phyloP scores from a whole-genome alignment of 1,140 invertebrate genomes.

The Cotesia glomerata region DNA sequence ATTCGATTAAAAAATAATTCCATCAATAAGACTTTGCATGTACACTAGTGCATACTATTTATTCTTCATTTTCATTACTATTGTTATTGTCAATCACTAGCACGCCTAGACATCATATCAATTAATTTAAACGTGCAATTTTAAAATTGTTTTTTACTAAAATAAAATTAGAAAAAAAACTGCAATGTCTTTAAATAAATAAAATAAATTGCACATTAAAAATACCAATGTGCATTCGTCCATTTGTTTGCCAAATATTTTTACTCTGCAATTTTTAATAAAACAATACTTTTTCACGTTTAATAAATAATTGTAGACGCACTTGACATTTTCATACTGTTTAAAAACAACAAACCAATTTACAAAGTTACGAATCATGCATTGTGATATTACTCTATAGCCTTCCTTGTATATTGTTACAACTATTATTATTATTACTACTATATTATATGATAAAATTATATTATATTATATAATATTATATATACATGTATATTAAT shows the following conservation, averaged over 20 bases:
- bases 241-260: not conserved
- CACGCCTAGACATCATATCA: conserved; percentile 55
- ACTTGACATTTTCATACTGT: not conserved
- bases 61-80: conserved; percentile 42
- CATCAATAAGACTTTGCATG: conserved; percentile 52
- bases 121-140: conserved; percentile 35
- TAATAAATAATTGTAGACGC: no score
- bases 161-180: no score
- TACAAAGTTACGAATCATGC: conserved; percentile 62
- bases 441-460: no score
- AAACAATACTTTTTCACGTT: not conserved
- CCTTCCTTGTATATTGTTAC: conserved; percentile 60
- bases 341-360: conserved; percentile 45
- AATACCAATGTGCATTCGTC: not conserved
- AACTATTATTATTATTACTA: conserved; percentile 31
- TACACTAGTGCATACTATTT: conserved; percentile 56
- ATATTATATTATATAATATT: conserved; percentile 29
- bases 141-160: no score
- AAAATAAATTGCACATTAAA: not conserved
- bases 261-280: not conserved
- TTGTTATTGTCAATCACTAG: conserved; percentile 44
- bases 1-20: conserved; percentile 40
- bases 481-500: no score
- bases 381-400: conserved; percentile 65
- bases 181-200: not conserved